Percentiles rank a stretch among this genome's conserved stretches.
phyloP scores from a whole-genome alignment of 2,797 vertebrate genomes.

The Enteromius paludinosus region DNA sequence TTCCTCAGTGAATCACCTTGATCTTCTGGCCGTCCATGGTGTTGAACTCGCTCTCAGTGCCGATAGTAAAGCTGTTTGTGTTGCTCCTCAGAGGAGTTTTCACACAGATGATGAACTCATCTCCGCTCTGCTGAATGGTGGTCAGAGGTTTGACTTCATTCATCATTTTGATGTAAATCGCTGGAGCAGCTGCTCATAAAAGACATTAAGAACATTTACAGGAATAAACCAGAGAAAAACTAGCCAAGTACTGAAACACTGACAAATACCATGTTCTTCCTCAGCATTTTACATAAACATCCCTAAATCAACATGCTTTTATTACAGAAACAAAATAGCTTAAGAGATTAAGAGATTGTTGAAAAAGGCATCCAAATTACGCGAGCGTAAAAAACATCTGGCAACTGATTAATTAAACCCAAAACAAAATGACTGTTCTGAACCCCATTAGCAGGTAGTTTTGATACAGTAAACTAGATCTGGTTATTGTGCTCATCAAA shows the following conservation, averaged over 20 bases:
- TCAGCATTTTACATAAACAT: background rate
- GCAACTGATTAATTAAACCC: background rate
- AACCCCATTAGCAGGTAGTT: background rate
- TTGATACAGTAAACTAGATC: background rate
- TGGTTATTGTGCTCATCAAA: background rate
- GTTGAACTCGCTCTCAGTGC: constrained; percentile 81
- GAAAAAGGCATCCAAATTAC: background rate
- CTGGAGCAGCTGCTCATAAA: constrained; percentile 73
- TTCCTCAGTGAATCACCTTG: constrained; percentile 57
- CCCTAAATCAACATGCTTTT: background rate
- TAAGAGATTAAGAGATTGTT: background rate
- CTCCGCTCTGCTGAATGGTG: constrained; percentile 82
- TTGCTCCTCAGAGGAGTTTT: constrained; percentile 78
- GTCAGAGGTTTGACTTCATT: constrained; percentile 81
- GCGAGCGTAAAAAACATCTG: too few species aligned
- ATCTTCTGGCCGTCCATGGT: constrained; percentile 68
- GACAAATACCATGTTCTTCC: background rate
- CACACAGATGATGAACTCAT: constrained; percentile 78
- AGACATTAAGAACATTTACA: background rate
- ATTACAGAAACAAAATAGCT: background rate
- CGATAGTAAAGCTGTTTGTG: constrained; percentile 79
- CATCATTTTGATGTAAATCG: constrained; percentile 78
- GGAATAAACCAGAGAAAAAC: background rate
- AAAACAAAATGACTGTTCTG: background rate
- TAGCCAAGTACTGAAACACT: background rate